Percentiles rank a stretch among this genome's conserved stretches.
phyloP scores from a whole-genome alignment of 92 coral and sea anemone genomes.

The Epizoanthus illoricatus region DNA sequence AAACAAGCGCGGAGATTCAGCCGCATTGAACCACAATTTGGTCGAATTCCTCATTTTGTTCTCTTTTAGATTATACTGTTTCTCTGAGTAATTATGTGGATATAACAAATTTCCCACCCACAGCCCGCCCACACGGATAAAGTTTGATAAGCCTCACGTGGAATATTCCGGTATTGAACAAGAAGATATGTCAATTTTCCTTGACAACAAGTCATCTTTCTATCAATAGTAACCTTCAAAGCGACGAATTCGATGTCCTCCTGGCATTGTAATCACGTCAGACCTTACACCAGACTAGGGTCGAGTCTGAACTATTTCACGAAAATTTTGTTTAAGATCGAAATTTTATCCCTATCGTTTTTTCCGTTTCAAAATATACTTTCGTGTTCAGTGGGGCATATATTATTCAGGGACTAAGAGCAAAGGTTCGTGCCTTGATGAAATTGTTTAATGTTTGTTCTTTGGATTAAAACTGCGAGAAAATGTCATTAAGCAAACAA shows the following conservation, averaged over 20 bases:
- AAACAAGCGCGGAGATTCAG: neutral
- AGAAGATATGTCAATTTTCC: too few species aligned
- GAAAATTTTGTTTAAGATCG: too few species aligned
- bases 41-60: conserved; percentile 42
- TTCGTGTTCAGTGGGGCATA: too few species aligned
- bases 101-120: conserved; percentile 73
- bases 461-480: neutral
- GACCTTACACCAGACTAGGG: too few species aligned
- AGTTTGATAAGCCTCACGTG: conserved; percentile 69
- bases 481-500: neutral
- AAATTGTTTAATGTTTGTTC: neutral
- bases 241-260: too few species aligned
- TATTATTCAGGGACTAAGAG: too few species aligned
- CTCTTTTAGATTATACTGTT: conserved; percentile 55
- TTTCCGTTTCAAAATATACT: too few species aligned
- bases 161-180: conserved; percentile 21
- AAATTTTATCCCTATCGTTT: too few species aligned
- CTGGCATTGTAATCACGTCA: too few species aligned
- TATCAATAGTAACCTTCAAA: too few species aligned
- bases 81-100: conserved; percentile 63
- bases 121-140: conserved; percentile 70
- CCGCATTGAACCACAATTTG: conserved; percentile 27
- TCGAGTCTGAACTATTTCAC: too few species aligned
- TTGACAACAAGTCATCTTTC: too few species aligned
- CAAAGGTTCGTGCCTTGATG: neutral